A percentile compares a stretch with the other conserved stretches of the same genome.
phyloP scores from a whole-genome alignment of 2,888 invertebrate species.

The Phortica okadai region DNA sequence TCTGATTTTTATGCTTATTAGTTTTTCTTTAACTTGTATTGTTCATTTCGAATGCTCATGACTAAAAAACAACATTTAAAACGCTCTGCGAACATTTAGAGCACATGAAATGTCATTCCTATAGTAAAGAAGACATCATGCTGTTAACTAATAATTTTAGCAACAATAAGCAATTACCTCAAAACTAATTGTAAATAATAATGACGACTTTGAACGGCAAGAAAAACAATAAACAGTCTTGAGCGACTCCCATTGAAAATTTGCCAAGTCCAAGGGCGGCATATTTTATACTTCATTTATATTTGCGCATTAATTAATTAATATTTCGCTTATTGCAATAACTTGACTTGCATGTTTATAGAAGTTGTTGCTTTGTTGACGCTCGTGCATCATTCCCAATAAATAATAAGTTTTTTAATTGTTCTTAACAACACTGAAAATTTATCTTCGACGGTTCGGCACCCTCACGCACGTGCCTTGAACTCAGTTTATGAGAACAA shows the following conservation, averaged over 20 bases:
- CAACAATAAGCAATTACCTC: constrained; percentile 20
- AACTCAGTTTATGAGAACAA: not conserved
- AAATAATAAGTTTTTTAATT: no score
- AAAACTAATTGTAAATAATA: constrained; percentile 25
- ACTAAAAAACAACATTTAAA: no score
- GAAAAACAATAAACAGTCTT: not conserved
- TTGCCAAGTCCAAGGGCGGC: constrained; percentile 53
- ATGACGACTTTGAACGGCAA: constrained; percentile 7
- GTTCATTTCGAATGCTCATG: no score
- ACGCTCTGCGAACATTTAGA: no score
- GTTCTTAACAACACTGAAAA: no score
- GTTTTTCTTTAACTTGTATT: no score
- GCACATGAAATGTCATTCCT: no score
- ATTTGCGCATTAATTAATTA: not conserved
- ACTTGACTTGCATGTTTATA: not conserved
- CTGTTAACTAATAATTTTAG: not conserved
- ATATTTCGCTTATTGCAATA: constrained; percentile 34
- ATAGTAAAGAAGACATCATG: not conserved
- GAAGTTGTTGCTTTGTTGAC: not conserved
- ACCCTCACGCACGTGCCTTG: not conserved
- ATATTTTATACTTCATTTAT: constrained; percentile 10
- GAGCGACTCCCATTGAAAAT: constrained; percentile 28
- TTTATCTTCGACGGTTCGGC: not conserved
- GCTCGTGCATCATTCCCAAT: no score
- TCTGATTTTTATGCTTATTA: no score